These are phyloP conservation scores for Chaetops frenatus DNA, from an alignment of 2,113 vertebrate species.

Conservation along the genomic window DNA sequence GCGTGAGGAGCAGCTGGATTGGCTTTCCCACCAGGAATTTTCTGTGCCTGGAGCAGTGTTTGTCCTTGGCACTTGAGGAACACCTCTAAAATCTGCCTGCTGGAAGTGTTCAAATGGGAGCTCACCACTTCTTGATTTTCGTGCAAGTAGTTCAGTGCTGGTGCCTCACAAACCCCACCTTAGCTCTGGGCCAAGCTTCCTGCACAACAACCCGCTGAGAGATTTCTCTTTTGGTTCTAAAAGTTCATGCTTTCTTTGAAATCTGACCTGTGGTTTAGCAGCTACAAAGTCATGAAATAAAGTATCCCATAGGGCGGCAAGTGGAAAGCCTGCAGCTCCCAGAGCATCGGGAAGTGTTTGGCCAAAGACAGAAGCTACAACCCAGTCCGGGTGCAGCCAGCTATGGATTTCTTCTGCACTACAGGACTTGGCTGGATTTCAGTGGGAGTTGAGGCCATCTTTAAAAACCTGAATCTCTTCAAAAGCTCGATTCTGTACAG, in stretches of 20 bases:
- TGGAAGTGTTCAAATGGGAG: background rate
- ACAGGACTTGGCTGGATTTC: constrained; percentile 1
- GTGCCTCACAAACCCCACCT: background rate
- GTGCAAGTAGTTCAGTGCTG: background rate
- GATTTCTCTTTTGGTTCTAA: background rate
- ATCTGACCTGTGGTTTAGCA: background rate
- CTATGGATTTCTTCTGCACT: background rate
- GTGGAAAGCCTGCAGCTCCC: background rate
- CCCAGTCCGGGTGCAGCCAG: background rate
- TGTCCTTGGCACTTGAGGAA: background rate
- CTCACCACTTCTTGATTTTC: background rate
- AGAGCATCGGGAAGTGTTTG: background rate
- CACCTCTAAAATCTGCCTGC: background rate
- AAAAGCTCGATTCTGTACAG: background rate
- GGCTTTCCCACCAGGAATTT: fast-evolving
- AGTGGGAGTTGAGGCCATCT: background rate
- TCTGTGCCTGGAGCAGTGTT: fast-evolving
- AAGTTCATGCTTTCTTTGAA: background rate
- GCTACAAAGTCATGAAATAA: background rate
- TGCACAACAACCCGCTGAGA: fast-evolving
- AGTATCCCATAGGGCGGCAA: fast-evolving
- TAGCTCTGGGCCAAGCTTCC: background rate
- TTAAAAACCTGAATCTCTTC: background rate
- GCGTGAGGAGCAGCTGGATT: background rate
- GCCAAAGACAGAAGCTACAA: background rate